Evolutionary conservation across 2,113 vertebrate genomes (phyloP).

Genomic region (Neodon shergylaensis): DNA sequence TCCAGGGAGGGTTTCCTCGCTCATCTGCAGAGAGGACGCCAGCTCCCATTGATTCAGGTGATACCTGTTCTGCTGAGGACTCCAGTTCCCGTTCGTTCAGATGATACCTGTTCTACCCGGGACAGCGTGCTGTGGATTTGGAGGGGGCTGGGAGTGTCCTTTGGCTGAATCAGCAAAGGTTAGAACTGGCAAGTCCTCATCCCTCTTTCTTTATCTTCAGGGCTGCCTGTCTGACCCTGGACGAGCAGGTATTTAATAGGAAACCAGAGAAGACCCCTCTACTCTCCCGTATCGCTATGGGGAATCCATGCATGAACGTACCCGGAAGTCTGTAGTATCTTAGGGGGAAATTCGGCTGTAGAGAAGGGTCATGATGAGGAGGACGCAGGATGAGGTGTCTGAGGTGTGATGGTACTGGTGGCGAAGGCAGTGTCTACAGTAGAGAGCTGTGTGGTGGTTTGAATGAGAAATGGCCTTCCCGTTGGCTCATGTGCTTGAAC

Average conservation of each 20-base stretch:
- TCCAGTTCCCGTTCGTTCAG: not conserved
- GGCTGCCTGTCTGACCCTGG: not conserved
- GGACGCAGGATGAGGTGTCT: not conserved
- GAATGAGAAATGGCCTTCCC: not conserved
- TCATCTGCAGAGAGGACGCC: not conserved
- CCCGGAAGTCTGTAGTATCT: not conserved
- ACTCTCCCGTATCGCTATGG: not conserved
- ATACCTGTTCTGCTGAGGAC: not conserved
- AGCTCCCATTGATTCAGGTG: not conserved
- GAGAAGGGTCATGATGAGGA: not conserved
- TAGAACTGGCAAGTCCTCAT: not conserved
- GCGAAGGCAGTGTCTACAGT: not conserved
- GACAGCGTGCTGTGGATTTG: not conserved
- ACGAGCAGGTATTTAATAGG: not conserved
- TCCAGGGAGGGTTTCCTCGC: not conserved
- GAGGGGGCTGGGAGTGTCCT: not conserved
- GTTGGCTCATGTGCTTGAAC: not conserved
- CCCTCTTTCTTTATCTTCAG: not conserved
- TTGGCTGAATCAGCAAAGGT: not conserved
- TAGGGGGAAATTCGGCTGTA: not conserved
- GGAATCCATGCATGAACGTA: rapidly evolving
- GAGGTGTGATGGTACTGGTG: not conserved
- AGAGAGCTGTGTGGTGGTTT: not conserved
- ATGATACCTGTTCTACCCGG: not conserved
- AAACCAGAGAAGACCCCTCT: not conserved